Evolutionary conservation across 2,113 vertebrate species (phyloP), one percentile per base, ranked within the genome.

Genomic region (Coptodon bakossiorum): DNA sequence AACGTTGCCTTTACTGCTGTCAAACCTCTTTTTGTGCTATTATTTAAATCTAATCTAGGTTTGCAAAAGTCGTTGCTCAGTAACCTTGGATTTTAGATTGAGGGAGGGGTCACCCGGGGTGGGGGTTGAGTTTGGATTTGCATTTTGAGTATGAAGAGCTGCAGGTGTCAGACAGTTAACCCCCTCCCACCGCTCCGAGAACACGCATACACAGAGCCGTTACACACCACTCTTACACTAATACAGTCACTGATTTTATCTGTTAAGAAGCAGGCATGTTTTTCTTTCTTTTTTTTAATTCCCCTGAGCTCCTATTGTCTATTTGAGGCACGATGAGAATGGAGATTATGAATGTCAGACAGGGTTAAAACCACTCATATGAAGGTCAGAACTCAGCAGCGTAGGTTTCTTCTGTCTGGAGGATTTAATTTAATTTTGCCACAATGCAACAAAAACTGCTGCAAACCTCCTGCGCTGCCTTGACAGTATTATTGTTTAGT

Each of bases 111-210:
- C 80, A 48, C 29, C 63, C 48, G 1, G 86, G 73, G 36, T 80
- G 59, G 86, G 48, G 48, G 45, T 52, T 84, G 89, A 89, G 88
- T 84, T 54, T 91, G 93, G 95, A 95, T 95, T 94, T 93, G 94
- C 93, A 95, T 95, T 94, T 94, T 95, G 93, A 94, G 85, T 93
- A 85, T 89, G 94, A 94, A 92, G 92, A 96, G 92, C 95, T 95
- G 95, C 95, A 95, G 95, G 95, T 95, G 95, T 95, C 93, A 95
- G 95, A 94, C 93, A 90, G 91, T 94, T 88, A 81, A 59, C 86
- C 81, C 80, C 89, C 68, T 24, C 68, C 71, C 71, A 76, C 43
- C 57, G 7, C 81, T 19, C 19, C 48, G n/a, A 12, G 76, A 40
- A 66, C 63, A 84, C 82, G 83, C 88, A 87, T 84, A 89, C 84